Evolutionary conservation across 2,888 invertebrate genomes (phyloP), one percentile per base, ranked within the genome.

Genomic region (Eretmocerus hayati): DNA sequence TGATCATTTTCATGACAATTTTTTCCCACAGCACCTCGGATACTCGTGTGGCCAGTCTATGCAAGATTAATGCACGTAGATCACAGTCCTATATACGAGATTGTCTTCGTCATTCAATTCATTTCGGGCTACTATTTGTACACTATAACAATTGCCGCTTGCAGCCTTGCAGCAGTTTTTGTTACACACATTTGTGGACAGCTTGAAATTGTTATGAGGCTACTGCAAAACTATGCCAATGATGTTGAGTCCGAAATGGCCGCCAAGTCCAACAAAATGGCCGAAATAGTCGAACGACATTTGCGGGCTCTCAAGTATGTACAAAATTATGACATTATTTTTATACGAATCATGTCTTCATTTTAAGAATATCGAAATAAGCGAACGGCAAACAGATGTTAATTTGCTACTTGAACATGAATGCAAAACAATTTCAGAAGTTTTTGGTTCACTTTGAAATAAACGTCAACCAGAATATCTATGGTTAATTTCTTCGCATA

Each of bases 141-240:
- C 31, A 61, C 66, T 1, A 58, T 66, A 1, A 66, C 64, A 0
- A 58, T 65, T 13, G 58, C 60, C 1, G 56, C 62, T 1, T 69
- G 67, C 37, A 59, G 66, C 23, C 48, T 66, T 2, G 60, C 63
- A 0, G 67, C 65, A 0, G 57, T 62, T 4, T 64, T 67, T n/a
- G 64, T 58, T 2, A 60, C 63, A 50, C 69, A 69, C 38, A 60
- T 62, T 2, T 67, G 67, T 23, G 66, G 64, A 4, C 67, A 69
- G n/a, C 58, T 65, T 2, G 56, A 57, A 15, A 61, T 69, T 13
- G 57, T 67, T 3, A 52, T 57, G 33, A 18, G 13, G 1, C 54
- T 56, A 9, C 39, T 67, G 19, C 46, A 57, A 2, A 51, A 52
- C 19, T 49, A 62, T 15, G 53, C 56, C 4, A 55, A 52, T 0